Percentiles rank a stretch among this genome's conserved stretches.
Conservation (phyloP, 2,888 invertebrate genomes). For the Drosophila nr. fundita region DNA sequence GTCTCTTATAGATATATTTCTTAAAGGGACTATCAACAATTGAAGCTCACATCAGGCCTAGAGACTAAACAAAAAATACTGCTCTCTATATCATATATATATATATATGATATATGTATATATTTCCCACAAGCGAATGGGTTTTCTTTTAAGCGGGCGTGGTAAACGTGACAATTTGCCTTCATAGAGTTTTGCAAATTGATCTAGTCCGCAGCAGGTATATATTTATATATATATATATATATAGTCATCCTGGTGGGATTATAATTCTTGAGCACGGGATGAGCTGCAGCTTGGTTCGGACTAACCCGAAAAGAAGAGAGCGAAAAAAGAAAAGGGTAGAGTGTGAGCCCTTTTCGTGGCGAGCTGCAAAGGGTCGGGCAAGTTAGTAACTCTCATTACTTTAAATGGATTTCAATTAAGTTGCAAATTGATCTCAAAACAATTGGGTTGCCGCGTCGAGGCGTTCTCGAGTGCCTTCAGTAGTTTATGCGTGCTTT, state of each 20-base stretch:
- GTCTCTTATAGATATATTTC: neutral
- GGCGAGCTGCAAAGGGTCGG: constrained; percentile 26
- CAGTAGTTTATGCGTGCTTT: constrained; percentile 50
- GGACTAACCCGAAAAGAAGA: constrained; percentile 11
- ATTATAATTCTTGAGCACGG: constrained; percentile 75
- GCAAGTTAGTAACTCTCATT: constrained; percentile 82
- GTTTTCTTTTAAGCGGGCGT: constrained; percentile 1
- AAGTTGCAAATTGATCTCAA: constrained; percentile 82
- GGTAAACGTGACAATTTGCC: constrained; percentile 63
- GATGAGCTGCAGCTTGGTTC: constrained; percentile 55
- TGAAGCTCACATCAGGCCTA: neutral
- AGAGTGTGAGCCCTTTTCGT: constrained; percentile 28
- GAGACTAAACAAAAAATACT: neutral
- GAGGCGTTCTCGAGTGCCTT: constrained; percentile 73
- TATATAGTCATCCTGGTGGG: constrained; percentile 22
- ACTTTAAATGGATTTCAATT: constrained; percentile 84
- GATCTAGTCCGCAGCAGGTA: constrained; percentile 51
- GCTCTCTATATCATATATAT: too few species aligned
- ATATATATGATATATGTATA: neutral
- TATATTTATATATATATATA: neutral
- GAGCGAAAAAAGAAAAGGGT: constrained; percentile 39
- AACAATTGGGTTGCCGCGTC: constrained; percentile 75
- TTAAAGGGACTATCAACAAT: neutral
- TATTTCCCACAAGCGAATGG: neutral
- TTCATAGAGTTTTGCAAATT: constrained; percentile 61